phyloP scores from a whole-genome alignment of 2,113 vertebrate genomes.

The Fukomys damarensis region DNA sequence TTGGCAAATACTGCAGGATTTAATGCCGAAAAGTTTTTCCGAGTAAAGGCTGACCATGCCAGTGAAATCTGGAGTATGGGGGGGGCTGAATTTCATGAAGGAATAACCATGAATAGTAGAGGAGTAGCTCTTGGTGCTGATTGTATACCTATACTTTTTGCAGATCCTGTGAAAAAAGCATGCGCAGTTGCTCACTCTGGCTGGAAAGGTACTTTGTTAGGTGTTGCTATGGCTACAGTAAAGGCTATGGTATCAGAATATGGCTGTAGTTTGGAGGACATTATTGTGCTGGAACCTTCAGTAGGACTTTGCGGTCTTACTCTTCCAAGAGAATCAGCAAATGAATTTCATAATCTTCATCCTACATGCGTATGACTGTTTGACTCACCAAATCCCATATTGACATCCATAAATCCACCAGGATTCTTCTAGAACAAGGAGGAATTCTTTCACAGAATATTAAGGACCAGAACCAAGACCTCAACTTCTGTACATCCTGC shows the following conservation, averaged over 20 bases:
- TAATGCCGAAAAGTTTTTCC: slow-evolving; percentile 86
- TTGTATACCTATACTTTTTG: slow-evolving; percentile 95
- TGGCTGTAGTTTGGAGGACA: slow-evolving; percentile 87
- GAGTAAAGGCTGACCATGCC: slow-evolving; percentile 92
- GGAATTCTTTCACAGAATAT: slow-evolving; percentile 92
- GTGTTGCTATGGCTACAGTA: slow-evolving; percentile 93
- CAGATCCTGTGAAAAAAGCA: slow-evolving; percentile 92
- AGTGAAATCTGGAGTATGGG: slow-evolving; percentile 91
- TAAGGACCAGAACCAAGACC: slow-evolving; percentile 85
- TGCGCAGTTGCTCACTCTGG: slow-evolving; percentile 96
- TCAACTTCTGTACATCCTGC: slow-evolving; percentile 94
- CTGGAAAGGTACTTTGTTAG: slow-evolving; percentile 94
- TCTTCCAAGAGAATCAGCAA: slow-evolving; percentile 87
- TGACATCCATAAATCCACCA: slow-evolving; percentile 93
- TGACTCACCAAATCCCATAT: slow-evolving; percentile 86
- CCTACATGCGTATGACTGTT: slow-evolving; percentile 89
- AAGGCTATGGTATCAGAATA: slow-evolving; percentile 92
- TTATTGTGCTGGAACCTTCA: slow-evolving; percentile 92
- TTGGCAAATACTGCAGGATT: slow-evolving; percentile 91
- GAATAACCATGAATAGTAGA: slow-evolving; percentile 90
- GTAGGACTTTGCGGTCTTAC: slow-evolving; percentile 95
- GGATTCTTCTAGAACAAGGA: slow-evolving; percentile 93
- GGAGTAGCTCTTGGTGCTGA: slow-evolving; percentile 94
- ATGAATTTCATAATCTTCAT: slow-evolving; percentile 88
- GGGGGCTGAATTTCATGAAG: slow-evolving; percentile 92